Base-by-base conservation (phyloP, 2,888 invertebrate species). In the Macaria notata region DNA sequence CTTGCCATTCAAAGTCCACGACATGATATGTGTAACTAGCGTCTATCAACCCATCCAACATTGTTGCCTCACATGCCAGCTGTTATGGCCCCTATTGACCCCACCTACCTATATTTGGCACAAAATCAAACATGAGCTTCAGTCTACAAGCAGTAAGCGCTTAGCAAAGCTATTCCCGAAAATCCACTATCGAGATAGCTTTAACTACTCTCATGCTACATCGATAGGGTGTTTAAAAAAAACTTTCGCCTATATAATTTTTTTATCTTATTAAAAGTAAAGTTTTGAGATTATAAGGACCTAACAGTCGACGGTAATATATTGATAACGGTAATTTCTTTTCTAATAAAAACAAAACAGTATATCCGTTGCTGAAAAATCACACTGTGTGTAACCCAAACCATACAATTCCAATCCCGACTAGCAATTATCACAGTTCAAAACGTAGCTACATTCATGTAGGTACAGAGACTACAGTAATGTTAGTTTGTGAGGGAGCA, bases 401-500 rank as follows among this genome's bases (percentile, higher is more conserved):
- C 31, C 50, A 44, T 51, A 44, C 53, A 47, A 54, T 54, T 54
- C 43, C 54, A 54, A 59, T 59, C 59, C n/a, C 47, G 31, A 43
- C 36, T 29, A 54, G 48, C 59, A 59, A 59, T 59, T 59, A 54
- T 3, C 51, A 48, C 45, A 31, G 59, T 49, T 52, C 51, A 54
- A 52, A 49, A 48, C 44, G 39, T 19, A 19, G 19, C 19, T 45
- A 51, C 47, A n/a, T n/a, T n/a, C n/a, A 49, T 43, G 33, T 43
- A 49, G 39, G 48, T 45, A 39, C 43, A 48, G 33, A 51, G 31
- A 19, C 29, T 9, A 49, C 68, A 62, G 73, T 64, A 71, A 75
- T 78, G 75, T 72, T 72, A 70, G 71, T 69, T 69, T 68, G 70
- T 71, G 61, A 68, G 66, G 64, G 62, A 68, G 64, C 69, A 68